Evolutionary conservation across 2,113 vertebrate species (phyloP), one percentile per base, ranked within the genome.

Genomic region (Phocoena phocoena): DNA sequence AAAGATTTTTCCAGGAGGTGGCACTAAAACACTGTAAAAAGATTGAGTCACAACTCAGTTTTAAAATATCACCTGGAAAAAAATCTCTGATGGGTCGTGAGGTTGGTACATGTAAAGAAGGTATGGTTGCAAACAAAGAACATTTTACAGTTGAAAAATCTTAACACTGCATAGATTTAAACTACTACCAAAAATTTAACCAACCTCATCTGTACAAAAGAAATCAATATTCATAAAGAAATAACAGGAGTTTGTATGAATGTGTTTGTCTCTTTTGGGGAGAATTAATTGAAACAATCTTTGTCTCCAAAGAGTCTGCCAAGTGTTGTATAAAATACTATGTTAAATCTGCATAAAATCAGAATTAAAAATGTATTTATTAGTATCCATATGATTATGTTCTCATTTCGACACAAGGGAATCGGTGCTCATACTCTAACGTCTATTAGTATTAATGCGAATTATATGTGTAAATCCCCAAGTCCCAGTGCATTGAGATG

Each of bases 401-500:
- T 96, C 81, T 93, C 95, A 60, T 96, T 97, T 47, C 23, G 33
- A 94, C 97, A 96, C 58, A 31, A 58, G 95, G 93, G 96, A 88
- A 97, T 97, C 86, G 76, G 89, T 60, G 36, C 13, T 38, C 98
- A 41, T 89, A 83, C 94, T 96, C 93, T 89, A 97, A 96, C 60
- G 97, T 96, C 97, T 98, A 13, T 98, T 98, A 98, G 96, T 83
- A 97, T 98, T 98, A 98, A 98, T 97, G 98, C 98, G 98, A 98
- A 98, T 98, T 98, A 97, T 65, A 97, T 73, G 97, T 97, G 97
- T 97, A 98, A 98, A 98, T 98, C 97, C 96, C 98, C 90, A 95
- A 89, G 95, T 98, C 97, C 96, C 98, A 88, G 53, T 1, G 4
- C 86, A 90, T 31, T 26, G 85, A 97, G 89, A 98, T 85, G 94